Conservation (phyloP, 2,888 invertebrate genomes). For the Agonopterix subpropinquella region DNA sequence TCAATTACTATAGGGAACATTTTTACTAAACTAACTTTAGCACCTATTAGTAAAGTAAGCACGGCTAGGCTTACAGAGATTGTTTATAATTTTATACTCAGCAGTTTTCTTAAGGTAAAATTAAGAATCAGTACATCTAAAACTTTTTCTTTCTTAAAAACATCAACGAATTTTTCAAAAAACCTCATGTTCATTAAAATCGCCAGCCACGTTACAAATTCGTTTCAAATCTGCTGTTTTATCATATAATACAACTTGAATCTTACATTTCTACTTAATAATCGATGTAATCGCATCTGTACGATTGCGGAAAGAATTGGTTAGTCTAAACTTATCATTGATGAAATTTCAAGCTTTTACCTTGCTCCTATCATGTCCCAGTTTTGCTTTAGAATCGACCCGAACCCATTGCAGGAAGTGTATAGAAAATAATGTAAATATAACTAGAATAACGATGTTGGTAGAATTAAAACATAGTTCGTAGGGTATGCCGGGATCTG, state of each 20-base stretch:
- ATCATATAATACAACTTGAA: constrained; percentile 12
- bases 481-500: constrained; percentile 56
- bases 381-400: constrained; percentile 29
- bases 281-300: too few relatives aligned
- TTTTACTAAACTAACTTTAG: constrained; percentile 73
- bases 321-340: constrained; percentile 54
- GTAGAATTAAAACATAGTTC: constrained; percentile 49
- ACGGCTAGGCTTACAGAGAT: constrained; percentile 63
- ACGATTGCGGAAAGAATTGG: neutral
- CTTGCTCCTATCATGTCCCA: constrained; percentile 41
- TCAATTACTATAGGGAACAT: constrained; percentile 91
- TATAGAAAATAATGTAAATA: constrained; percentile 63
- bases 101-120: constrained; percentile 64
- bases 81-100: constrained; percentile 74
- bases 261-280: too few relatives aligned
- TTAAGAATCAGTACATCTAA: constrained; percentile 40
- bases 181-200: constrained; percentile 18
- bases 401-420: constrained; percentile 61
- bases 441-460: constrained; percentile 48
- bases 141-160: constrained; percentile 11
- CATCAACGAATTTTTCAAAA: constrained; percentile 14
- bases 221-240: constrained; percentile 33
- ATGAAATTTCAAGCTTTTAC: constrained; percentile 68
- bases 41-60: constrained; percentile 69
- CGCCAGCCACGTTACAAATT: constrained; percentile 13